Conservation (phyloP, 2,113 vertebrate species). For the Trinectes maculatus region DNA sequence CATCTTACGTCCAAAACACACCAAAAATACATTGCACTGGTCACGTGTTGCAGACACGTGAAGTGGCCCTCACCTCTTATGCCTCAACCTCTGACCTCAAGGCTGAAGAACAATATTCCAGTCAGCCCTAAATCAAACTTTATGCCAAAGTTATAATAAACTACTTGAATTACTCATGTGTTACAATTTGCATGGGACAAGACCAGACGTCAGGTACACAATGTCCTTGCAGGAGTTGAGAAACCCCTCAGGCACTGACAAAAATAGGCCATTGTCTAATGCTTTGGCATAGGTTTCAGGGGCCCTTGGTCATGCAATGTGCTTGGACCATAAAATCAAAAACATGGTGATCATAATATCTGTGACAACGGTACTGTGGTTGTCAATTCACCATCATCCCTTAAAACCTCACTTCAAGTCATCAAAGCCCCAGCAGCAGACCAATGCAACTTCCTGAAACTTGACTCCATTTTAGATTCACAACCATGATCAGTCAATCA, state of each 20-base stretch:
- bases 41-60: conserved; percentile 22
- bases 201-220: background rate
- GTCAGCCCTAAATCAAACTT: background rate
- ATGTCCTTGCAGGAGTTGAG: background rate
- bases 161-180: background rate
- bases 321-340: background rate
- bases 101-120: background rate
- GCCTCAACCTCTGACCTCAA: conserved; percentile 19
- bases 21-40: conserved; percentile 1
- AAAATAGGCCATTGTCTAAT: background rate
- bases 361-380: background rate
- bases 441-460: background rate
- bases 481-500: conserved; percentile 22
- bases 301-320: background rate
- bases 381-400: conserved; percentile 15
- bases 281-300: background rate
- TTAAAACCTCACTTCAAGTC: conserved; percentile 5
- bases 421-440: conserved; percentile 16
- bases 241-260: background rate
- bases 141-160: too few relatives aligned
- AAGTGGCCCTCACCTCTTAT: conserved; percentile 16
- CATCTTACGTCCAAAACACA: conserved; percentile 18
- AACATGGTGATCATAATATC: background rate
- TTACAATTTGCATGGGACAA: background rate
- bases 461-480: background rate